Evolutionary conservation across 2,113 vertebrate species (phyloP).

Genomic region (Fregetta grallaria): DNA sequence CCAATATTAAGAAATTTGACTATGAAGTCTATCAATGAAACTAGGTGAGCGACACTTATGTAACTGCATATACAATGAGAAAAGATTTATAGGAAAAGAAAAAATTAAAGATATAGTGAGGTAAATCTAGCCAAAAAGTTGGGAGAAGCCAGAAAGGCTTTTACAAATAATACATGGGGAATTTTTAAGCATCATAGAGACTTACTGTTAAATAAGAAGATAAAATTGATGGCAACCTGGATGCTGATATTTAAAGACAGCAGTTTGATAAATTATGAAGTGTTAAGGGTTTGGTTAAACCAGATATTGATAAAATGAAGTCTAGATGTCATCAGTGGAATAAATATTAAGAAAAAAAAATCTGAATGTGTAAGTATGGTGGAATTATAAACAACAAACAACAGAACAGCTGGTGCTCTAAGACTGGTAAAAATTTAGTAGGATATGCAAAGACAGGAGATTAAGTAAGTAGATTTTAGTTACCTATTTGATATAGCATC

Average conservation of each 20-base stretch:
- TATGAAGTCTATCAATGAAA: background rate
- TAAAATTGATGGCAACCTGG: background rate
- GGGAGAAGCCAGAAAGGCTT: background rate
- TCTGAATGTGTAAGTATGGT: background rate
- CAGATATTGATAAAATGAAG: background rate
- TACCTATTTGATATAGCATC: background rate
- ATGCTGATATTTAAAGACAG: constrained; percentile 21
- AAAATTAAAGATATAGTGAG: background rate
- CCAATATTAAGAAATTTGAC: background rate
- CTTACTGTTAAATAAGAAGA: background rate
- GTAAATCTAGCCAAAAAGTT: background rate
- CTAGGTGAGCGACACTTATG: background rate
- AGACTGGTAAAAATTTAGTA: background rate
- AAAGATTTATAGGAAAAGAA: background rate
- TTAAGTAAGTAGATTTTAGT: background rate
- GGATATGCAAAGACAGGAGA: background rate
- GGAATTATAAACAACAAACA: background rate
- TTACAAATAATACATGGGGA: background rate
- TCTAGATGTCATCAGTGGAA: background rate
- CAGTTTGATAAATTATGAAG: background rate
- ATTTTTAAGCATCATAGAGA: background rate
- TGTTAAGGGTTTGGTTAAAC: background rate
- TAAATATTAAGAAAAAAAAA: background rate
- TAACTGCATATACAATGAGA: background rate
- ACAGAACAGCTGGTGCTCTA: background rate